phyloP scores from a whole-genome alignment of 53 echinoderm and acorn worm species.

The Mesocentrotus franciscanus region DNA sequence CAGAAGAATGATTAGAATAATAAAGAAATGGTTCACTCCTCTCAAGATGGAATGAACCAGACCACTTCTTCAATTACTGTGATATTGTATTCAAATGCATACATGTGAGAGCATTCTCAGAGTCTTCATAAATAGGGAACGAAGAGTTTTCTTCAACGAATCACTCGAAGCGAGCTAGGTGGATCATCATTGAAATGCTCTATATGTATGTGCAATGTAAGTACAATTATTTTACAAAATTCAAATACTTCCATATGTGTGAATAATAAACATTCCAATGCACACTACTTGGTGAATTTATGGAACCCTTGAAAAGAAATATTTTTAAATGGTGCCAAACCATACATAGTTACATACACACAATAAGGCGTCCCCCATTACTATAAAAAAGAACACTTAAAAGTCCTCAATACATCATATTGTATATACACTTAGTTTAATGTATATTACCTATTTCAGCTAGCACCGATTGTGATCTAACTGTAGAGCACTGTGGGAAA shows the following conservation, averaged over 20 bases:
- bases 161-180: conserved; percentile 53
- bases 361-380: too few relatives aligned
- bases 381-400: too few relatives aligned
- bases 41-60: background rate
- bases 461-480: background rate
- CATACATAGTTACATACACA: too few relatives aligned
- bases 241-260: too few relatives aligned
- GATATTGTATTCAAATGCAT: background rate
- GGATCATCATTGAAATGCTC: conserved; percentile 60
- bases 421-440: too few relatives aligned
- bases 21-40: background rate
- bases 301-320: too few relatives aligned
- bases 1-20: background rate
- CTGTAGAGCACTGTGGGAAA: too few relatives aligned
- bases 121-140: conserved; percentile 62
- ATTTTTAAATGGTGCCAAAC: too few relatives aligned
- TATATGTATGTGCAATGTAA: background rate
- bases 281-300: too few relatives aligned
- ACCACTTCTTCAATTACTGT: background rate
- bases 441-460: background rate
- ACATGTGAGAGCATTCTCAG: conserved; percentile 38
- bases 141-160: conserved; percentile 58
- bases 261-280: too few relatives aligned
- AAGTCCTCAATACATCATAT: background rate
- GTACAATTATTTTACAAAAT: too few relatives aligned